These are phyloP conservation scores for Eudyptes chrysolophus DNA, from an alignment of 2,113 vertebrate genomes.

Conservation along the genomic window DNA sequence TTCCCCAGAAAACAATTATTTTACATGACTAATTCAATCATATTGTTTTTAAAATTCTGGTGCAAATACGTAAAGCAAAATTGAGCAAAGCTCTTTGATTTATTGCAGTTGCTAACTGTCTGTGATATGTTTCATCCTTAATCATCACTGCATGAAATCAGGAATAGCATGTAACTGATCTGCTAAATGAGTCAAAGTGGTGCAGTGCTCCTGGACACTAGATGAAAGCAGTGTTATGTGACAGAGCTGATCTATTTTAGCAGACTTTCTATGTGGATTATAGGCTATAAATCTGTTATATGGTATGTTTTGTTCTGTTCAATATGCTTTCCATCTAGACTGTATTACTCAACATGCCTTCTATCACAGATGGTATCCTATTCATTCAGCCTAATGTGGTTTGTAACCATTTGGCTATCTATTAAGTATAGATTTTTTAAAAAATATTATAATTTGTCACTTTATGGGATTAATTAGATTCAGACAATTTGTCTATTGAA, in stretches of 20 bases:
- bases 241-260: conserved; percentile 50
- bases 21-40: not conserved
- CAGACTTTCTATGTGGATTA: conserved; percentile 17
- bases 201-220: conserved; percentile 22
- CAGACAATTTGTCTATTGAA: conserved; percentile 15
- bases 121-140: conserved; percentile 39
- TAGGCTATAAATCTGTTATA: conserved; percentile 1
- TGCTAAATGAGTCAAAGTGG: conserved; percentile 18
- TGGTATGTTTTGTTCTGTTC: not conserved
- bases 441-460: not conserved
- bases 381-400: not conserved
- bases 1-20: not conserved
- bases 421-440: not conserved
- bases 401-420: conserved; percentile 1
- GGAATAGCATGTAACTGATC: not conserved
- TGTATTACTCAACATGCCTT: not conserved
- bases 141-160: conserved; percentile 40
- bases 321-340: not conserved
- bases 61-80: not conserved
- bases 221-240: conserved; percentile 26
- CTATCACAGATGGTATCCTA: not conserved
- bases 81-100: conserved; percentile 12
- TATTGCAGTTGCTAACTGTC: not conserved
- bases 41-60: not conserved
- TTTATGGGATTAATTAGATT: conserved; percentile 41